A percentile compares a stretch with the other conserved stretches of the same genome.
Conservation (phyloP, 2,888 invertebrate genomes). For the Crematogaster levior region DNA sequence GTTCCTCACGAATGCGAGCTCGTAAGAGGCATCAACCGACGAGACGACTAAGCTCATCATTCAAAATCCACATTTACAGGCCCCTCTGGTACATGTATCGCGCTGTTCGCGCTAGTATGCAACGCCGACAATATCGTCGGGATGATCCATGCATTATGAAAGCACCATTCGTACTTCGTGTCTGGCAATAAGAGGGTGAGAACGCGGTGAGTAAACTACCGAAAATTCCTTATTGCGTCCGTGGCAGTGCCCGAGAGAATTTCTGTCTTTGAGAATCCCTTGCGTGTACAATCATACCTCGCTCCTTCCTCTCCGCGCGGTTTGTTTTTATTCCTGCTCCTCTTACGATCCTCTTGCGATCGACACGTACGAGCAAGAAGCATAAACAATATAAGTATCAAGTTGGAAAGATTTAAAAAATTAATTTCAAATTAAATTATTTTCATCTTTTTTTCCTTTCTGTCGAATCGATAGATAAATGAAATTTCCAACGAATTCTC, state of each 20-base stretch:
- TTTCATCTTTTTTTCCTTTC: neutral
- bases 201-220: slow-evolving; percentile 25
- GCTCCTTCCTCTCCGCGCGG: neutral
- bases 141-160: slow-evolving; percentile 42
- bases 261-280: slow-evolving; percentile 39
- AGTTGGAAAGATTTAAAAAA: neutral
- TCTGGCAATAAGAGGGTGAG: slow-evolving; percentile 36
- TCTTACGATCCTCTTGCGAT: neutral
- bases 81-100: neutral
- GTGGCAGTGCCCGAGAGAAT: slow-evolving; percentile 13
- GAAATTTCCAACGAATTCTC: neutral
- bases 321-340: slow-evolving; percentile 8
- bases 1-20: neutral
- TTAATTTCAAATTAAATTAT: neutral
- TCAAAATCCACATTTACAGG: slow-evolving; percentile 26
- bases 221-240: slow-evolving; percentile 40
- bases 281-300: neutral
- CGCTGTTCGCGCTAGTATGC: slow-evolving; percentile 12
- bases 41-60: slow-evolving; percentile 38
- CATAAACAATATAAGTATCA: neutral
- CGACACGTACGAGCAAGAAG: neutral
- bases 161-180: slow-evolving; percentile 39
- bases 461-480: neutral
- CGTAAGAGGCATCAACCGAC: slow-evolving; percentile 13
- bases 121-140: slow-evolving; percentile 34